Evolutionary conservation across 92 coral and sea anemone species (phyloP), one percentile per base, ranked within the genome.

Genomic region (Siderastrea siderea): DNA sequence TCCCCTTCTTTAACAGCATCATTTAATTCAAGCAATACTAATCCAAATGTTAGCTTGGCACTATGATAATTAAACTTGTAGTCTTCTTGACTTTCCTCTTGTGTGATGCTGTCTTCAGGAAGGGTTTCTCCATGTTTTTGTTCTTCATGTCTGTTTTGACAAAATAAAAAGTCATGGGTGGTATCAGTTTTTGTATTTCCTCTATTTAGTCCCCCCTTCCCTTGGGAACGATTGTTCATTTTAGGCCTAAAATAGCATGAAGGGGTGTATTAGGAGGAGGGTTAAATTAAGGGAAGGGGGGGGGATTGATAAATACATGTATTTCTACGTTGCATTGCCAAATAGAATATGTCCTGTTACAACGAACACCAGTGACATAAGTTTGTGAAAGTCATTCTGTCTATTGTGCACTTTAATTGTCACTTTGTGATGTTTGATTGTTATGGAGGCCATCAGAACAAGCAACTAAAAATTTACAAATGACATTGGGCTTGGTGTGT

Each of bases 1-100:
- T 92, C 92, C 4, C 92, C 94, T 63, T 91, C 94, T 79, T 91
- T 87, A 75, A 91, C 67, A 2, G 86, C 73, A 71, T 65, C 74
- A 45, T 80, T 80, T 65, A 80, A 80, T 80, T 66, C 74, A 80
- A 70, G 74, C 74, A 70, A 70, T 17, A 46, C 74, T 14, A 70
- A 46, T 47, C 52, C 74, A 70, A 70, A 70, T 46, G 53, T 70
- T 54, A 70, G 75, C 75, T 46, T 70, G 47, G 75, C 75, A 70
- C 55, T 11, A 15, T 70, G 53, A 70, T 47, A 47, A 70, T 70
- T 70, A 47, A 70, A 70, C 50, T 70, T 70, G 47, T 70, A 70
- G 54, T 68, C 73, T 68, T 70, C 55, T 47, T 75, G 81, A 81
- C 93, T 79, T 77, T 90, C 62, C 68, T 89, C 47, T 57, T 79